Evolutionary conservation across 1,140 invertebrate genomes (phyloP), one percentile per base, ranked within the genome.

Genomic region (Apis florea): DNA sequence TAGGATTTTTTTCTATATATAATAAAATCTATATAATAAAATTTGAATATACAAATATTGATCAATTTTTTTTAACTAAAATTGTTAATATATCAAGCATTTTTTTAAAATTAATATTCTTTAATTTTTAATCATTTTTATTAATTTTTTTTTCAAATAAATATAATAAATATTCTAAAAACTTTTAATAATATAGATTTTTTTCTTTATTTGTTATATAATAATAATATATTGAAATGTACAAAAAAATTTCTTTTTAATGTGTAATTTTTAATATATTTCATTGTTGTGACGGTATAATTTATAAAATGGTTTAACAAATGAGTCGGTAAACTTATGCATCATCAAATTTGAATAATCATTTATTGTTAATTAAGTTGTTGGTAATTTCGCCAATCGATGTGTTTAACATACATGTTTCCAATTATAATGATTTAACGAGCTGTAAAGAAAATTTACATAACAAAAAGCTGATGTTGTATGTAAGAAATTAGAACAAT

Each of bases 381-480:
- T n/a, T 40, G 17, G 53, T 68, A 26, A 58, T 69, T 59, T 58
- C 53, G 2, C 21, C 49, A 26, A 53, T 53, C 17, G 58, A 24
- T 19, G 53, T 59, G 24, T 31, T 49, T 19, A 15, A 69, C 17
- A n/a, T 53, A n/a, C n/a, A 9, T n/a, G n/a, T 26, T n/a, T 69
- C 21, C 54, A 6, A 49, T 26, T 53, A 49, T 76, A 66, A 75
- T 51, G 49, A 40, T 74, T 74, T 75, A 40, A 76, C 73, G 61
- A 66, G 12, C 49, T 13, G 15, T 9, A 19, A 56, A 53, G 61
- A 64, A 64, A 75, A 49, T 75, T 31, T 63, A 40, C 10, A 19
- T 15, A 12, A 26, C 26, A 21, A 19, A 64, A 17, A 51, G 9
- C 17, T 11, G 13, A 51, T 15, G 19, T 26, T 26, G 0, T 24